Conservation (phyloP, 2,113 vertebrate species). For the Puma concolor region DNA sequence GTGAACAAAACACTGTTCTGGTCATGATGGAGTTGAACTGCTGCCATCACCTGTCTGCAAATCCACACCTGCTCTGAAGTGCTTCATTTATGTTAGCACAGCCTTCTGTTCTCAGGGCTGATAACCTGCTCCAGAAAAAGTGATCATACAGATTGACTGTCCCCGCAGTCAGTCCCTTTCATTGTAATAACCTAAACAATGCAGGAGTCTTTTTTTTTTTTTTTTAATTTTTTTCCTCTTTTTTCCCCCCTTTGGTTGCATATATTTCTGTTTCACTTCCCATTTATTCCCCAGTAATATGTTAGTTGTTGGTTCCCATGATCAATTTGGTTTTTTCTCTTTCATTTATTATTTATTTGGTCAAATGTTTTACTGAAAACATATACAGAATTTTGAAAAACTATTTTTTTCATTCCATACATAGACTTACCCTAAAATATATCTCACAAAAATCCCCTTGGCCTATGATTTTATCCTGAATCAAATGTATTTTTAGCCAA, state of each 20-base stretch:
- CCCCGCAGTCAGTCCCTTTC: not conserved
- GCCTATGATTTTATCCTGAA: not conserved
- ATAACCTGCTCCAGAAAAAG: not conserved
- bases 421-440: not conserved
- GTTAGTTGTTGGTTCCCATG: not conserved
- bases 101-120: not conserved
- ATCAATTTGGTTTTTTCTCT: not conserved
- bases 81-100: not conserved
- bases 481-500: slow-evolving; percentile 47
- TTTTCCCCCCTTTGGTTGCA: not conserved
- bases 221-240: not conserved
- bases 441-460: not conserved
- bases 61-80: not conserved
- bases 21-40: not conserved
- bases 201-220: not conserved
- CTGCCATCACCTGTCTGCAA: not conserved
- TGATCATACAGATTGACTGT: not conserved
- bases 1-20: not conserved
- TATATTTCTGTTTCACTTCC: not conserved
- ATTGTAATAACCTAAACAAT: not conserved
- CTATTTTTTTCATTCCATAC: not conserved
- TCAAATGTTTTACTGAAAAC: not conserved
- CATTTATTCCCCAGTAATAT: not conserved
- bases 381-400: not conserved
- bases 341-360: not conserved